Conservation (phyloP, 2,113 vertebrate species). For the Paraplagusia blochii region DNA sequence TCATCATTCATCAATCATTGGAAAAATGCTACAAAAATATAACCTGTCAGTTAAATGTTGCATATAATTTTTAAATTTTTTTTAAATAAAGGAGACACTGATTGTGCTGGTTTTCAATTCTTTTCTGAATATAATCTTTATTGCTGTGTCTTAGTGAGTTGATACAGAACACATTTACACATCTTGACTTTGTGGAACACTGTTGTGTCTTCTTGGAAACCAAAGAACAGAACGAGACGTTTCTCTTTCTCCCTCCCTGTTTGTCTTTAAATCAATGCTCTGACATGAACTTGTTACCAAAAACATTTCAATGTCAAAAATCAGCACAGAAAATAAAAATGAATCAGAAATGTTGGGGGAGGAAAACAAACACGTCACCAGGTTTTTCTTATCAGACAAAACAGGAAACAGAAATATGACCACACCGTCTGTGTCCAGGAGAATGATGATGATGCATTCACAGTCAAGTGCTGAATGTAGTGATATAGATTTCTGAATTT, state of each 20-base stretch:
- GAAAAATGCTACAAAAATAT: no score
- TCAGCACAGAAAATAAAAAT: no score
- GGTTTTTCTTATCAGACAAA: no score
- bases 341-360: background rate
- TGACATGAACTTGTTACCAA: no score
- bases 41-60: no score
- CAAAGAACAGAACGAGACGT: conserved; percentile 67
- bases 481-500: conserved; percentile 84
- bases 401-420: conserved; percentile 14
- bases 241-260: conserved; percentile 61
- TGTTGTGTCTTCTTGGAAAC: conserved; percentile 48
- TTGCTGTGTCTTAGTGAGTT: conserved; percentile 88
- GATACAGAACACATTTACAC: conserved; percentile 90
- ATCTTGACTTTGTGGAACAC: conserved; percentile 81
- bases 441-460: conserved; percentile 73
- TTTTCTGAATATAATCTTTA: conserved; percentile 89
- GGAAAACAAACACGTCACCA: background rate
- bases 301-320: no score
- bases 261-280: background rate
- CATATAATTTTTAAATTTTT: no score
- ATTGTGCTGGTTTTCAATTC: no score
- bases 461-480: conserved; percentile 95
- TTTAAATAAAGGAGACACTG: no score
- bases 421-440: conserved; percentile 23
- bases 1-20: no score